Conservation (phyloP, 30 jellyfish, hydroid and myxozoan genomes). For the Hydra vulgaris region DNA sequence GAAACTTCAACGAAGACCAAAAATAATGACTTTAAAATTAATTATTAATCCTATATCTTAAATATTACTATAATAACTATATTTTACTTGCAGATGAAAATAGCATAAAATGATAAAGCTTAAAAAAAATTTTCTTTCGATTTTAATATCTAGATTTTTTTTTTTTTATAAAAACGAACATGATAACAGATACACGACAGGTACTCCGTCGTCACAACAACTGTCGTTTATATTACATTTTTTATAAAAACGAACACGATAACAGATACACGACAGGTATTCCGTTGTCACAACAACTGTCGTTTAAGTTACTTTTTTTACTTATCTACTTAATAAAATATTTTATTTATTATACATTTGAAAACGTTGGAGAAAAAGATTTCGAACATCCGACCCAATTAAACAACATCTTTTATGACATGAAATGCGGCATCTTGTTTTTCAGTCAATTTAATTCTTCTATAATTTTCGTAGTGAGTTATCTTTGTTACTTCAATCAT, state of each 20-base stretch:
- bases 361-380: background rate
- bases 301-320: too few species aligned
- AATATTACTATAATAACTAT: too few species aligned
- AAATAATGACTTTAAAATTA: too few species aligned
- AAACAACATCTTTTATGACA: background rate
- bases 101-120: too few species aligned
- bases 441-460: slow-evolving; percentile 83
- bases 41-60: too few species aligned
- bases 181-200: background rate
- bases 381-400: background rate
- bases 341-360: background rate
- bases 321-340: background rate
- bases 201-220: background rate
- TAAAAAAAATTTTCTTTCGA: too few species aligned
- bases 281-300: background rate
- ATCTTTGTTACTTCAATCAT: slow-evolving; percentile 83
- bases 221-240: too few species aligned
- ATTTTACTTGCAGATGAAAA: too few species aligned
- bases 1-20: too few species aligned
- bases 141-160: too few species aligned
- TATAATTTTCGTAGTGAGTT: slow-evolving; percentile 74
- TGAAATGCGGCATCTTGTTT: slow-evolving; percentile 23
- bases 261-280: background rate
- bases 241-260: background rate
- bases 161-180: background rate